phyloP scores from a whole-genome alignment of 1,140 invertebrate genomes.

The Penaeus indicus region DNA sequence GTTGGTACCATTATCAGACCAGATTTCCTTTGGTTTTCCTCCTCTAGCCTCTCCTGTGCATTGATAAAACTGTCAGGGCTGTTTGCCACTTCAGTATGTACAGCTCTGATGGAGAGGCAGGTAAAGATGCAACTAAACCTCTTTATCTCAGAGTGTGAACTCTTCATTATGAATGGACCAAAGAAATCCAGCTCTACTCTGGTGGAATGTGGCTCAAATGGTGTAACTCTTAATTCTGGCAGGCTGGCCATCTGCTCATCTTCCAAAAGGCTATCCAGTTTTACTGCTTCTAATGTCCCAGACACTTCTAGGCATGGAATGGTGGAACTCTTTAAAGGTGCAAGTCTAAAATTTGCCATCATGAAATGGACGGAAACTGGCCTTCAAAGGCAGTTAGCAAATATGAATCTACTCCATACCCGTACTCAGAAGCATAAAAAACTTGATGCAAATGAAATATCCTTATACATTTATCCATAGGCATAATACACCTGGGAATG shows the following conservation, averaged over 20 bases:
- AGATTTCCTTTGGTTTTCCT: background rate
- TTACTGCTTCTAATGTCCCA: too few relatives aligned
- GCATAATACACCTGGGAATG: too few relatives aligned
- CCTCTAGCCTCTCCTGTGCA: slow-evolving; percentile 26
- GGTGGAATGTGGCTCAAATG: slow-evolving; percentile 33
- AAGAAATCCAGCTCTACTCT: slow-evolving; percentile 28
- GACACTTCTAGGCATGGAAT: too few relatives aligned
- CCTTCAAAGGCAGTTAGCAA: too few relatives aligned
- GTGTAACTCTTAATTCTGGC: background rate
- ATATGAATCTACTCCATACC: too few relatives aligned
- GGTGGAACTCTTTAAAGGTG: too few relatives aligned
- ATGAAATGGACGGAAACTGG: too few relatives aligned
- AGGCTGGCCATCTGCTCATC: slow-evolving; percentile 1
- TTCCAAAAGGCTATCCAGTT: too few relatives aligned
- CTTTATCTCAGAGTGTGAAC: background rate
- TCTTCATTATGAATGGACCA: slow-evolving; percentile 18
- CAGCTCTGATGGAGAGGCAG: background rate
- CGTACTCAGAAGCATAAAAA: too few relatives aligned
- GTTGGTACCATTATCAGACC: slow-evolving; percentile 32
- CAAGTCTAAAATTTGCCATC: too few relatives aligned
- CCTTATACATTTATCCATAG: too few relatives aligned
- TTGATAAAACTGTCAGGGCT: slow-evolving; percentile 9
- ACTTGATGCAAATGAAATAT: too few relatives aligned
- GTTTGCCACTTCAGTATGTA: slow-evolving; percentile 31
- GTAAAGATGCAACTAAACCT: slow-evolving; percentile 32